Evolutionary conservation across 64 coral and sea anemone species (phyloP), one percentile per base, ranked within the genome.

Genomic region (Dendrophyllia cribrosa): DNA sequence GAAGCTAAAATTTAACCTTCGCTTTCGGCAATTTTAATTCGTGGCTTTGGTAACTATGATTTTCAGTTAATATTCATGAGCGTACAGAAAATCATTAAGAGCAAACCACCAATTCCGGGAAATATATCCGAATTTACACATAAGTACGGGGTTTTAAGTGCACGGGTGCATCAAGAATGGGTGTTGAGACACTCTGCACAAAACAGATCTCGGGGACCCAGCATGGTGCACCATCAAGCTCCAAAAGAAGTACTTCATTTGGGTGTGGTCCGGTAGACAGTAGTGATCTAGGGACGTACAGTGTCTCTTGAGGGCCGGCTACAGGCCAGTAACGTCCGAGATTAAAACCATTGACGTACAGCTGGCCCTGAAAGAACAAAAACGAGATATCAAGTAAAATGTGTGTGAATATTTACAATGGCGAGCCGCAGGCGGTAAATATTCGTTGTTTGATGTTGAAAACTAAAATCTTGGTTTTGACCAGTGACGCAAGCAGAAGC

Each of bases 261-360:
- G 89, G 78, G 34, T 89, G 58, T 34, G 34, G 34, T 20, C 83
- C 88, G 20, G 64, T 3, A 56, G 73, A 59, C 20, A 98, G 64
- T 13, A 86, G 66, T 89, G 68, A 89, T n/a, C 89, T 93, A 72
- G 96, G 96, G 43, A 98, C 89, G 74, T 89, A 98, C 14, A 98
- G 26, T 7, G 89, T 98, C 26, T 95, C 72, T 65, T 98, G 96
- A 13, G 96, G 96, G 43, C 96, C 96, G 9, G 44, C 85, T 48
- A 86, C 56, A 47, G 96, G 96, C 96, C 96, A 98, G 61, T 98
- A 98, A 43, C 96, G 70, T 12, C 96, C 96, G 0, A 98, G 62
- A 66, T 94, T 94, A 51, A 88, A 46, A 4, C 86, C 86, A 75
- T 94, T 94, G 75, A 94, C 77, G 14, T 76, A 88, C 17, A 76